These are phyloP conservation scores for Enteromius mattozi DNA, from an alignment of 2,797 vertebrate genomes.

Conservation along the genomic window DNA sequence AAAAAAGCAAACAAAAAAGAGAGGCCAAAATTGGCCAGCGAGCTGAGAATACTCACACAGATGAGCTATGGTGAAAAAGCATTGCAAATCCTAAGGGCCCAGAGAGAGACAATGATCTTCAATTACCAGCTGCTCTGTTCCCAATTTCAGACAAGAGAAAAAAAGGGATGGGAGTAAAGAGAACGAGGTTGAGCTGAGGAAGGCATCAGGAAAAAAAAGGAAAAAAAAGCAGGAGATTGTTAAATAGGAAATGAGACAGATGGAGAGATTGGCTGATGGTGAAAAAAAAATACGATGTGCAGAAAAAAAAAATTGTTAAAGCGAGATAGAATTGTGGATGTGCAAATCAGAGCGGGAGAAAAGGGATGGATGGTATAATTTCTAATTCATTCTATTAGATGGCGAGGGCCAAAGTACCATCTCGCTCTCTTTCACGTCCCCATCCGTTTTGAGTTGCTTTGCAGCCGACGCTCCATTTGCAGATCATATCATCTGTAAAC, in stretches of 20 bases:
- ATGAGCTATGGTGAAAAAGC: constrained; percentile 68
- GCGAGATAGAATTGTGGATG: constrained; percentile 36
- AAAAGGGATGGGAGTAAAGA: constrained; percentile 53
- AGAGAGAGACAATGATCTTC: constrained; percentile 84
- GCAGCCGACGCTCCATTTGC: constrained; percentile 54
- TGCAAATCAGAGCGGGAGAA: constrained; percentile 15
- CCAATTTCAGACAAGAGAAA: constrained; percentile 78
- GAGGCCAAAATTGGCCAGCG: constrained; percentile 65
- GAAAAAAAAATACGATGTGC: constrained; percentile 6
- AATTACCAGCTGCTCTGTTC: constrained; percentile 81
- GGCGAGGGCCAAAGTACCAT: constrained; percentile 42
- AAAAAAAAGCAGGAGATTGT: constrained; percentile 40
- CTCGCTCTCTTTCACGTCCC: constrained; percentile 23
- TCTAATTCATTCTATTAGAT: constrained; percentile 58
- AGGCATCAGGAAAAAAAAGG: constrained; percentile 19
- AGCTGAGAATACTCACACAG: constrained; percentile 64
- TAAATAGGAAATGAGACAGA: constrained; percentile 52
- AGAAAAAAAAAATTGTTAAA: constrained; percentile 27
- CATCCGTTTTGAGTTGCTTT: constrained; percentile 42
- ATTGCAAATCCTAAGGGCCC: constrained; percentile 76
- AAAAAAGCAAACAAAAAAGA: constrained; percentile 61
- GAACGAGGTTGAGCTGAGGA: constrained; percentile 50
- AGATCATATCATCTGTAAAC: constrained; percentile 69
- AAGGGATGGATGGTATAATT: constrained; percentile 42
- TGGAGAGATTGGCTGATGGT: constrained; percentile 46